Evolutionary conservation across 2,113 vertebrate genomes (phyloP), one percentile per base, ranked within the genome.

Genomic region (Silurus glanis): DNA sequence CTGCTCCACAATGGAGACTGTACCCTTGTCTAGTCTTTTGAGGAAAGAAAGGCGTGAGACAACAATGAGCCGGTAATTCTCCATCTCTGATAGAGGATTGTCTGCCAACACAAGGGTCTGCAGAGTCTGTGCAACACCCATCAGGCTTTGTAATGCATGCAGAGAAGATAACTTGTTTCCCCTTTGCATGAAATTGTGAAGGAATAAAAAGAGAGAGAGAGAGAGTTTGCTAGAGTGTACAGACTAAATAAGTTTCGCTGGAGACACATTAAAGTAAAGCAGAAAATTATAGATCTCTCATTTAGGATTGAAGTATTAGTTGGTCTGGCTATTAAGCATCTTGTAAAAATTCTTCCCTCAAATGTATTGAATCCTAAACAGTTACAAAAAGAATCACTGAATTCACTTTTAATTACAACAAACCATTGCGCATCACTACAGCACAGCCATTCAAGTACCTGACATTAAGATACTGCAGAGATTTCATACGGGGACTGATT

Each of bases 401-500:
- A 10, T 6, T 4, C 25, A 28, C 25, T 28, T 37, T 69, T 37
- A 69, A 13, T 37, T 69, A 67, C 25, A 67, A 23, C 62, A 37
- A 37, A 37, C 37, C 37, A 1, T 37, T 37, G 37, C 37, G 37
- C 37, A 37, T n/a, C n/a, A n/a, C n/a, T n/a, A 10, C 21, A 56
- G 8, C n/a, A n/a, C 59, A 23, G 16, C 8, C 13, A 78, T 14
- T 28, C 37, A 47, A 7, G 17, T 87, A 87, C 85, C 94, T 94
- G 88, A 94, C 82, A 81, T 99, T 99, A 76, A 99, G 94, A 91
- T 99, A 98, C 85, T 96, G 95, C 67, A 99, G 93, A 72, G 94
- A 93, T 83, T 94, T 96, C 97, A 99, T 95, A 66, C 89, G 93
- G 4, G 88, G 61, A 19, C 90, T 95, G 88, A 99, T 96, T 83